Base-by-base conservation (phyloP, 2,797 vertebrate species). In the Gouania willdenowi region DNA sequence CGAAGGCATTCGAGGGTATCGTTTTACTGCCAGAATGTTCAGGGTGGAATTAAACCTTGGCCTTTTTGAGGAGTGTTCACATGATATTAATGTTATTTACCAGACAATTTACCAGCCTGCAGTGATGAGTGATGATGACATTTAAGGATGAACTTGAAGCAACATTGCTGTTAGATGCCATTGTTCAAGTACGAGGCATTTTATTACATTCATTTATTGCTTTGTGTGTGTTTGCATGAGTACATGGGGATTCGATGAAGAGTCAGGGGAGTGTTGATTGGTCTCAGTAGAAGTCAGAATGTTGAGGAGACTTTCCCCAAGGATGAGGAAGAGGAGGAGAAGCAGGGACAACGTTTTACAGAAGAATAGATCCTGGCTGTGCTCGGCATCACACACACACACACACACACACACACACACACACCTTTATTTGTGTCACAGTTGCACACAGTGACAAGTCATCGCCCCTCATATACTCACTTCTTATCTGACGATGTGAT, bases 251-350 rank as follows among this genome's bases (percentile, higher is more conserved):
- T n/a, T n/a, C n/a, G n/a, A n/a, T n/a, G n/a, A 64, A 34, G 81
- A 69, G 73, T 70, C 57, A 52, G 68, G 80, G 71, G 72, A 83
- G 80, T 84, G 85, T 84, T 65, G 79, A 79, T 79, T 81, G 83
- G 81, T 87, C 87, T 88, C 87, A 65, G 84, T 84, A 85, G 86
- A 86, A 89, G 85, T 84, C 87, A 85, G 82, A 89, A 89, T 88
- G 80, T 90, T 85, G 88, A 89, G 81, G 89, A 89, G 71, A 69
- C 70, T 63, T 61, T 89, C 89, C 89, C 89, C 10, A 57, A 79
- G 83, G 88, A 90, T 57, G 58, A 74, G 53, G 50, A 78, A 54
- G 36, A 28, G 62, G 37, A 65, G 20, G 20, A 20, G 20, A 40
- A 65, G 75, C 83, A 86, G 87, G 65, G 75, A 83, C 86, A 87